These are phyloP conservation scores for Panagrolaimus sp. DNA, from an alignment of 1,140 invertebrate genomes.

Conservation along the genomic window DNA sequence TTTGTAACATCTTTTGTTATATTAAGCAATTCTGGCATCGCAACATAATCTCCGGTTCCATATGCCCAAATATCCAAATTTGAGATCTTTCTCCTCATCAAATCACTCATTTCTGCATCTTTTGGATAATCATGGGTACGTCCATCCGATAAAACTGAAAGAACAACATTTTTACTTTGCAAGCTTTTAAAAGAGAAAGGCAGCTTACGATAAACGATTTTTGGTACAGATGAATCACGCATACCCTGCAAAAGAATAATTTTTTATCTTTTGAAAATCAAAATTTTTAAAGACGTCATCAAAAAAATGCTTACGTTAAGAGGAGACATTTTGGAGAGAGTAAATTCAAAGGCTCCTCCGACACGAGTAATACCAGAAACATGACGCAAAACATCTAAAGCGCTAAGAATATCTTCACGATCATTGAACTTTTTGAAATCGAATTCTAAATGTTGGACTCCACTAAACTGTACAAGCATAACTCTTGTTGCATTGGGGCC, in stretches of 20 bases:
- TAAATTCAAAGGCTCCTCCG: slow-evolving; percentile 55
- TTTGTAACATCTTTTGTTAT: slow-evolving; percentile 50
- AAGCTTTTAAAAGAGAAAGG: no score
- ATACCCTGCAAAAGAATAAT: slow-evolving; percentile 44
- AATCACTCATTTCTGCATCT: slow-evolving; percentile 22
- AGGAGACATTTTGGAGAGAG: slow-evolving; percentile 37
- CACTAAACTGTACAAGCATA: slow-evolving; percentile 56
- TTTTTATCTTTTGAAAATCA: slow-evolving; percentile 8
- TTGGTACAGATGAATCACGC: slow-evolving; percentile 46
- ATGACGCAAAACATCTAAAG: slow-evolving; percentile 50
- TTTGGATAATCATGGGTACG: slow-evolving; percentile 56
- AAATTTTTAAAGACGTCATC: slow-evolving; percentile 2
- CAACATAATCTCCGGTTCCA: slow-evolving; percentile 57
- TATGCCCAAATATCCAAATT: slow-evolving; percentile 56
- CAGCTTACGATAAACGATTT: slow-evolving; percentile 39
- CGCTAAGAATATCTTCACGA: slow-evolving; percentile 45
- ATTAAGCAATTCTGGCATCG: slow-evolving; percentile 51
- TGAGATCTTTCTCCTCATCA: slow-evolving; percentile 38
- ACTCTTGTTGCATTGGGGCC: slow-evolving; percentile 50
- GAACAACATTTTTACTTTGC: background rate
- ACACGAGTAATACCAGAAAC: slow-evolving; percentile 55
- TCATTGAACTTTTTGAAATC: slow-evolving; percentile 50
- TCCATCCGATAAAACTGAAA: slow-evolving; percentile 48
- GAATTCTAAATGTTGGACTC: slow-evolving; percentile 57
- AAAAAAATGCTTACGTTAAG: slow-evolving; percentile 23